phyloP scores from a whole-genome alignment of 2,888 invertebrate species.

The Nemurella pictetii region DNA sequence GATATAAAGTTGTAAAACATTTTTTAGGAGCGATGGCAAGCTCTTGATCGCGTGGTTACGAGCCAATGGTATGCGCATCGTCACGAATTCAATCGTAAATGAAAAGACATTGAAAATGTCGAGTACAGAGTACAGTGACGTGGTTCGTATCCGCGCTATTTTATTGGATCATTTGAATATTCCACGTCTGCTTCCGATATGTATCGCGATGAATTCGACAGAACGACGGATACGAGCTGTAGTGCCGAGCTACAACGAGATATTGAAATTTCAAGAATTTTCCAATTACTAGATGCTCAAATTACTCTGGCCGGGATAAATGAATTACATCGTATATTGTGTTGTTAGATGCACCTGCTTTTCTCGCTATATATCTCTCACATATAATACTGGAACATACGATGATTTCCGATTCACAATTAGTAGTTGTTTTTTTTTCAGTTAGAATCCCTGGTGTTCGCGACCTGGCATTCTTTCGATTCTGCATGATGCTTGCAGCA shows the following conservation, averaged over 20 bases:
- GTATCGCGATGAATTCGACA: too few relatives aligned
- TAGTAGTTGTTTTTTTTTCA: too few relatives aligned
- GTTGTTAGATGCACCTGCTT: too few relatives aligned
- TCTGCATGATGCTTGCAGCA: background rate
- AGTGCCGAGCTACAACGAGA: background rate
- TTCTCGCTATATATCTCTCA: too few relatives aligned
- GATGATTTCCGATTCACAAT: too few relatives aligned
- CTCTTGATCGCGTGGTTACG: background rate
- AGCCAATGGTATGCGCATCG: background rate
- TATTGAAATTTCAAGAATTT: background rate
- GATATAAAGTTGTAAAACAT: constrained; percentile 3
- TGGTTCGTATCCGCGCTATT: background rate
- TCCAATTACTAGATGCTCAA: too few relatives aligned
- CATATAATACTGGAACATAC: too few relatives aligned
- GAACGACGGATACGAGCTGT: background rate
- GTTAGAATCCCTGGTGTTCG: too few relatives aligned
- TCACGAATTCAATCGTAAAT: background rate
- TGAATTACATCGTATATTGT: too few relatives aligned
- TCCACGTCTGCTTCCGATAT: background rate
- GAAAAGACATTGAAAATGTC: background rate
- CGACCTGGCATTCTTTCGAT: background rate
- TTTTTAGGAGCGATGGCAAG: background rate
- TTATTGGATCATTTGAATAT: background rate
- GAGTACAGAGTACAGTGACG: background rate
- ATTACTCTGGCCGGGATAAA: too few relatives aligned